phyloP scores from a whole-genome alignment of 2,797 vertebrate genomes.

The Sebastes aleutianus region DNA sequence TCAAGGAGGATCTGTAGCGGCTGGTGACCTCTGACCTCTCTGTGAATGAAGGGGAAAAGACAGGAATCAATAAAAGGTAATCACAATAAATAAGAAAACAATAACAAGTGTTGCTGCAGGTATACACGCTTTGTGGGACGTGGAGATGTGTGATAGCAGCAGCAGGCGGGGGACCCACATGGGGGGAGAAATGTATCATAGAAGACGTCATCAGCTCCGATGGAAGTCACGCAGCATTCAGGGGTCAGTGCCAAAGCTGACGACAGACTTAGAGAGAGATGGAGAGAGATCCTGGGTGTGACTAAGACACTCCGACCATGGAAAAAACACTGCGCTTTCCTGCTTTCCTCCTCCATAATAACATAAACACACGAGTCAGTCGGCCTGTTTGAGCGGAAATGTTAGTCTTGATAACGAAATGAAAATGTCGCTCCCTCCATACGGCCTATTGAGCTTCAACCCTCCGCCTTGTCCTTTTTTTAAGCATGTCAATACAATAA shows the following conservation, averaged over 20 bases:
- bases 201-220: constrained; percentile 57
- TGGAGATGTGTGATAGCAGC: constrained; percentile 35
- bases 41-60: background rate
- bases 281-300: constrained; percentile 56
- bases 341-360: constrained; percentile 51
- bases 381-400: constrained; percentile 56
- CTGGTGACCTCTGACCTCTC: constrained; percentile 21
- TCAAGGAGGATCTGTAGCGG: background rate
- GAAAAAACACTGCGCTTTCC: constrained; percentile 46
- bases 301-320: constrained; percentile 61
- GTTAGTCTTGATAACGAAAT: constrained; percentile 60
- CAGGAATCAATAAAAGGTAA: background rate
- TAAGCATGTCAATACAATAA: constrained; percentile 60
- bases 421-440: constrained; percentile 17
- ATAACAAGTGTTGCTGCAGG: constrained; percentile 8
- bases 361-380: constrained; percentile 61
- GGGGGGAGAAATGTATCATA: constrained; percentile 59
- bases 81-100: background rate
- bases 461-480: constrained; percentile 2
- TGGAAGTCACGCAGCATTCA: constrained; percentile 69
- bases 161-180: constrained; percentile 41
- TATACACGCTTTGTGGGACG: background rate
- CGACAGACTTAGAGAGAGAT: constrained; percentile 41
- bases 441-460: constrained; percentile 22
- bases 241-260: constrained; percentile 75